Base-by-base conservation (phyloP, 2,888 invertebrate species). In the Drosophila conformis region DNA sequence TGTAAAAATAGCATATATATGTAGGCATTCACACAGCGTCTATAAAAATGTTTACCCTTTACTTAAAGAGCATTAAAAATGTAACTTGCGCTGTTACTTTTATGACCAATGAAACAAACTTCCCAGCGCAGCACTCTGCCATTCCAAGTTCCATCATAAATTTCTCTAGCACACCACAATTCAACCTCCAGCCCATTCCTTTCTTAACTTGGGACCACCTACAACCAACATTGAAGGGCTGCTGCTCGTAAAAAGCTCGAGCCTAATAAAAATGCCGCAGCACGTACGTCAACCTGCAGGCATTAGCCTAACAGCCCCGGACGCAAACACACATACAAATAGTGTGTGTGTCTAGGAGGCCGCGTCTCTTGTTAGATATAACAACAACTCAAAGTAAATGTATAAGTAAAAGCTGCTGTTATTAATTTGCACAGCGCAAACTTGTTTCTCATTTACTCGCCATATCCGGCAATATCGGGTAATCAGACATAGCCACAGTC, bases 261-360 rank as follows among this genome's bases (percentile, higher is more conserved):
- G 86, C 86, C 89, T 88, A 90, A 89, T 89, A 89, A 89, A 89
- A 89, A 89, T 89, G 88, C 89, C 89, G 53, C 88, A 82, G 90
- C 90, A 89, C 90, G 89, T 89, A 86, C 88, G 54, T 82, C 88
- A 87, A 84, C 85, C 86, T 87, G 74, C 75, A 76, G 88, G 76
- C 88, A 87, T 85, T 85, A 85, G 86, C 64, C 79, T 59, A 78
- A 80, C 83, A 70, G 72, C 21, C 33, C 46, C 36, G 25, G 36
- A 27, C 46, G 33, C 59, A 46, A 48, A 59, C 52, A 54, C 35
- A 69, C 29, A 52, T 15, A 40, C 63, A 21, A 15, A 11, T 31
- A 25, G 33, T 49, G 29, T 15, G 5, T 51, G 36, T 57, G 25
- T 58, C 42, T 42, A 21, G 21, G 42, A 42, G 42, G 21, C 42